These are phyloP conservation scores for Rhabdophis nuchalis DNA, from an alignment of 2,797 vertebrate species.

Conservation along the genomic window DNA sequence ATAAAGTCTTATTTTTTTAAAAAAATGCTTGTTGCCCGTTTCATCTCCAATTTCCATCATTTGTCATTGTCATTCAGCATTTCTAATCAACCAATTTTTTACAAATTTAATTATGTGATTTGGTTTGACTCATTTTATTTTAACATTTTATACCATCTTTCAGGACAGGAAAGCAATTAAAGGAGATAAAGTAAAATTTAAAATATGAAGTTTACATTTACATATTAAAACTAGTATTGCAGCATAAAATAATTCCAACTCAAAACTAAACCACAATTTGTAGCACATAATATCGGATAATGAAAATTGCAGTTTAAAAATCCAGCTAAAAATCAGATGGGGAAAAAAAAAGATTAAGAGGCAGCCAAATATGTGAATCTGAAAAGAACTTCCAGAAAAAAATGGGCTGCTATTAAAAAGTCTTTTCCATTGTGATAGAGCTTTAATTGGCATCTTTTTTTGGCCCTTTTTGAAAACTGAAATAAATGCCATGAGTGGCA, in stretches of 20 bases:
- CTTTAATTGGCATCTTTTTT: too few species aligned
- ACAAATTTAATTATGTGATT: neutral
- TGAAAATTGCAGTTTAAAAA: neutral
- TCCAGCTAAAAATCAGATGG: neutral
- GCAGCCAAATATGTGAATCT: neutral
- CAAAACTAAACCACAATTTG: neutral
- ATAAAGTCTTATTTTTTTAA: neutral
- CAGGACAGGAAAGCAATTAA: neutral
- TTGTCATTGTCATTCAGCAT: neutral
- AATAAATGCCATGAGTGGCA: neutral
- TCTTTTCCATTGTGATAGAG: too few species aligned
- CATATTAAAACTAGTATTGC: neutral
- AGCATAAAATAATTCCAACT: neutral
- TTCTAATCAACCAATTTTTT: neutral
- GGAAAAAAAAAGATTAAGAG: neutral
- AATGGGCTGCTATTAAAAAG: neutral
- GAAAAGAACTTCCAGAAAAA: neutral
- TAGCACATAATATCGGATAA: neutral
- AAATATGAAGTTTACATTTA: neutral
- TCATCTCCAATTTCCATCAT: neutral
- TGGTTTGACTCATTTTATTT: neutral
- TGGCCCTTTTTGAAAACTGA: neutral
- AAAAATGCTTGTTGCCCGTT: neutral
- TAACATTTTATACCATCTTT: neutral
- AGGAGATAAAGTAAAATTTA: neutral